Evolutionary conservation across 2,113 vertebrate genomes (phyloP).

Genomic region (Motacilla alba): DNA sequence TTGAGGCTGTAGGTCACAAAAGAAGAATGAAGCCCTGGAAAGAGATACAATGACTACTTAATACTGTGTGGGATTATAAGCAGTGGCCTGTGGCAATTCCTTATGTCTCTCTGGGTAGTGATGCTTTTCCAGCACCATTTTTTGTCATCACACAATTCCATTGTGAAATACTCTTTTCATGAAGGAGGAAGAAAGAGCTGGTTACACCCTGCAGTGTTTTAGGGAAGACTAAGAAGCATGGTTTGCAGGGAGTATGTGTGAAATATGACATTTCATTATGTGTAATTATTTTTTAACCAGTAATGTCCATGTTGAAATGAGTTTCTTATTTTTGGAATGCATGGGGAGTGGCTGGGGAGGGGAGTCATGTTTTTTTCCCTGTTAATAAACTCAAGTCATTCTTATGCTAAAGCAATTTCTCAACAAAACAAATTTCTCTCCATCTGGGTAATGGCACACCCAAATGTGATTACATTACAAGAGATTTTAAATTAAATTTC

Average conservation of each 20-base stretch:
- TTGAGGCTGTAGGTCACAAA: slow-evolving; percentile 41
- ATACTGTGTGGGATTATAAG: slow-evolving; percentile 36
- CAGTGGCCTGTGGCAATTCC: slow-evolving; percentile 47
- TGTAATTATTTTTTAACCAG: slow-evolving; percentile 56
- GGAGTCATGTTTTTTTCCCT: slow-evolving; percentile 23
- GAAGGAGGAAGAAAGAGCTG: slow-evolving; percentile 36
- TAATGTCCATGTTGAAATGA: slow-evolving; percentile 61
- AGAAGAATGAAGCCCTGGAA: slow-evolving; percentile 42
- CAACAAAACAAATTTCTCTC: slow-evolving; percentile 68
- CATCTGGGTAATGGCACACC: slow-evolving; percentile 65
- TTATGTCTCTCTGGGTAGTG: slow-evolving; percentile 32
- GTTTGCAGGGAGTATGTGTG: slow-evolving; percentile 44
- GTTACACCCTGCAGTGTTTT: slow-evolving; percentile 49
- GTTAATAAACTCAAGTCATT: slow-evolving; percentile 53
- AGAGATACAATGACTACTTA: slow-evolving; percentile 34
- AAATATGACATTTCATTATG: slow-evolving; percentile 58
- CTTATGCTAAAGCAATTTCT: slow-evolving; percentile 63
- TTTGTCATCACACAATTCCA: slow-evolving; percentile 33
- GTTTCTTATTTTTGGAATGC: slow-evolving; percentile 50
- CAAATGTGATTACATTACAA: slow-evolving; percentile 65
- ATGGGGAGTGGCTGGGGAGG: background rate
- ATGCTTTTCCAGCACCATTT: slow-evolving; percentile 41
- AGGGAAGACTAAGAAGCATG: slow-evolving; percentile 43
- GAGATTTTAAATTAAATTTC: slow-evolving; percentile 67
- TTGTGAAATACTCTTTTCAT: slow-evolving; percentile 54